phyloP scores from a whole-genome alignment of 2,888 invertebrate genomes.

The Mimumesa dahlbomi region DNA sequence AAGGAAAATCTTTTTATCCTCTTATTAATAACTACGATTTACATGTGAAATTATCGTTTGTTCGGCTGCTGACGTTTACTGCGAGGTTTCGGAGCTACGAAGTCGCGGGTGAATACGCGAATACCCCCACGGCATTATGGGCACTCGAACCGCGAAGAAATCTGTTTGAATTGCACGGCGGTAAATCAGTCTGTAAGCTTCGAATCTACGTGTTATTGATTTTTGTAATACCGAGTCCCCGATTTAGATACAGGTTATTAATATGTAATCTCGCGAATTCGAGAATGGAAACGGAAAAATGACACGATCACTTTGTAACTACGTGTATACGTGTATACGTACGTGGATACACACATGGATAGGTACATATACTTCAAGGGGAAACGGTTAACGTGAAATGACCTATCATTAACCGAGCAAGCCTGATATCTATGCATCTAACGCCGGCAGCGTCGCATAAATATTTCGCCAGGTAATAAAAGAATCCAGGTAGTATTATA shows the following conservation, averaged over 20 bases:
- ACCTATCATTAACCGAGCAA: not conserved
- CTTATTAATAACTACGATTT: conserved; percentile 47
- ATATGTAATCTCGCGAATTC: too few species aligned
- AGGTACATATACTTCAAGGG: too few species aligned
- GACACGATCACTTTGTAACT: too few species aligned
- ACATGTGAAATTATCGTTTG: conserved; percentile 31
- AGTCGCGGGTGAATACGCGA: conserved; percentile 20
- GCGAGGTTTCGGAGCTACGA: conserved; percentile 8
- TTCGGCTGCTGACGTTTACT: conserved; percentile 20
- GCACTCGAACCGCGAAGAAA: conserved; percentile 9
- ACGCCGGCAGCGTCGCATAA: not conserved
- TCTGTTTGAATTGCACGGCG: conserved; percentile 26
- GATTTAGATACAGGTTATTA: too few species aligned
- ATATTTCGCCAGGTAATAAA: conserved; percentile 1
- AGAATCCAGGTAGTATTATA: not conserved
- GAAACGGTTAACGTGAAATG: too few species aligned
- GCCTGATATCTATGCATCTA: not conserved
- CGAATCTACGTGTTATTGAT: conserved; percentile 4
- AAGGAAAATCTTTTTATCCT: conserved; percentile 16
- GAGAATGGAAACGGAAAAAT: too few species aligned
- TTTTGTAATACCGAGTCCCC: not conserved
- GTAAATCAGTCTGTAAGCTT: conserved; percentile 29
- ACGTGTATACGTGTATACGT: too few species aligned
- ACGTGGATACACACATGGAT: too few species aligned
- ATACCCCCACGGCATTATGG: conserved; percentile 11